Conservation (phyloP, 2,113 vertebrate species). For the Chitala chitala region DNA sequence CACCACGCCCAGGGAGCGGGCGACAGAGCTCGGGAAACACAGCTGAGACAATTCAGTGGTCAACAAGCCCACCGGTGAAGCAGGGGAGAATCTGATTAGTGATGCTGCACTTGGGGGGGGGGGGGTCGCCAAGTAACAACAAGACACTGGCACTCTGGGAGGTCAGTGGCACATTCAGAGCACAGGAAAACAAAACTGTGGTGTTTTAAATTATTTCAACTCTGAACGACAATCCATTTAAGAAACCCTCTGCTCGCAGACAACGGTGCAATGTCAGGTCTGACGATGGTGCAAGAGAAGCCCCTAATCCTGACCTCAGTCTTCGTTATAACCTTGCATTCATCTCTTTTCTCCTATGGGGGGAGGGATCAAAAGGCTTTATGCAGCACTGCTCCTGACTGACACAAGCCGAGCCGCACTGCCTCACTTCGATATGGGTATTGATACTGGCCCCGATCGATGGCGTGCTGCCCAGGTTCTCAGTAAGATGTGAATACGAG, state of each 20-base stretch:
- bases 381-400: background rate
- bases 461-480: constrained; percentile 18
- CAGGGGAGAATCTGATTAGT: background rate
- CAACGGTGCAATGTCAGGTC: too few relatives aligned
- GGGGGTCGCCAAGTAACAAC: background rate
- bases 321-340: background rate
- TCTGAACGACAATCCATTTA: constrained; percentile 4
- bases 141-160: background rate
- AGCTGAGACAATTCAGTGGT: too few relatives aligned
- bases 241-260: constrained; percentile 7
- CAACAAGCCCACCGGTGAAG: too few relatives aligned
- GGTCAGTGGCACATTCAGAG: background rate
- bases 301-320: background rate
- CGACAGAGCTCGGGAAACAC: too few relatives aligned
- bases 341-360: background rate
- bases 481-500: constrained; percentile 11
- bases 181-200: constrained; percentile 11
- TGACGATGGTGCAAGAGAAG: too few relatives aligned
- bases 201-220: constrained; percentile 2
- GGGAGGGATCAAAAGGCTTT: background rate
- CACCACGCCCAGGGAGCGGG: too few relatives aligned
- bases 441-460: constrained; percentile 25
- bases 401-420: background rate
- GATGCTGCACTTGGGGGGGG: background rate
- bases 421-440: constrained; percentile 20